These are phyloP conservation scores for Cryptocephalus moraei DNA, from an alignment of 2,888 invertebrate genomes.

Conservation along the genomic window DNA sequence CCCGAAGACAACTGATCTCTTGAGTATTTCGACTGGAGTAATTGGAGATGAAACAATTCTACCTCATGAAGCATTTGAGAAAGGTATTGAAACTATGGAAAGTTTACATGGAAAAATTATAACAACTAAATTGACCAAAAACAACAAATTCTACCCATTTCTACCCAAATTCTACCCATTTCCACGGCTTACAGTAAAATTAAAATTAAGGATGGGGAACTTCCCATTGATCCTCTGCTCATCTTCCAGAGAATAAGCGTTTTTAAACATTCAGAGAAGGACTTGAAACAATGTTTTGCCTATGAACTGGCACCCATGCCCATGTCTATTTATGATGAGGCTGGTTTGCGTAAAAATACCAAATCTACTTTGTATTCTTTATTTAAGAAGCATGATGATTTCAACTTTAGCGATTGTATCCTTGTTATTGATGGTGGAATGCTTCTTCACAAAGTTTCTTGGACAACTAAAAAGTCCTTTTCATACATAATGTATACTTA, in stretches of 20 bases:
- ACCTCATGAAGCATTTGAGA: slow-evolving; percentile 10
- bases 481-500: neutral
- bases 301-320: neutral
- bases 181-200: no score
- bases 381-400: neutral
- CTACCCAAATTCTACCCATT: no score
- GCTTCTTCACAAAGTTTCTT: neutral
- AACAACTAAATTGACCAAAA: slow-evolving; percentile 1
- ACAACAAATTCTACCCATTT: neutral
- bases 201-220: slow-evolving; percentile 7
- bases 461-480: neutral
- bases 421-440: neutral
- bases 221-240: slow-evolving; percentile 11
- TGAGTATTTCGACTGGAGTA: slow-evolving; percentile 13
- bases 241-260: slow-evolving; percentile 7
- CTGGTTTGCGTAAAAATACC: neutral
- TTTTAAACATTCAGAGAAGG: neutral
- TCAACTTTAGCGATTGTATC: neutral
- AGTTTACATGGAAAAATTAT: slow-evolving; percentile 1
- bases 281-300: neutral
- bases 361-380: neutral
- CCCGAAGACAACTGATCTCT: slow-evolving; percentile 8
- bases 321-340: neutral
- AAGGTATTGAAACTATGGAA: slow-evolving; percentile 7
- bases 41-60: slow-evolving; percentile 10